Evolutionary conservation across 1,140 invertebrate genomes (phyloP).

Genomic region (Polyergus mexicanus): DNA sequence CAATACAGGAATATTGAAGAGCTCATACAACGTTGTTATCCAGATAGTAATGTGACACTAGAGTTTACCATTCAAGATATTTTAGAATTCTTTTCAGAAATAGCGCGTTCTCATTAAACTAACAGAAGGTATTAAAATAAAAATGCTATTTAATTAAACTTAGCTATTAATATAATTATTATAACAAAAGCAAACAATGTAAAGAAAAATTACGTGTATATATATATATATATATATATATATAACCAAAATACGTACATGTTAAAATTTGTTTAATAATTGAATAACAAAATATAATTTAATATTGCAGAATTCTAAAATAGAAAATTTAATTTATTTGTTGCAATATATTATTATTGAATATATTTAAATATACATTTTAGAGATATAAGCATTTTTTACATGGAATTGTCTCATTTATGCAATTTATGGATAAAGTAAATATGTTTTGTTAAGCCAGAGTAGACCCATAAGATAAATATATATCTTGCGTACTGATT

Average conservation of each 20-base stretch:
- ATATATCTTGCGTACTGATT: neutral
- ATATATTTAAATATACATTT: neutral
- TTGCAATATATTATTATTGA: neutral
- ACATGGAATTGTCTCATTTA: neutral
- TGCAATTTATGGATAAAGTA: neutral
- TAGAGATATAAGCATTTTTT: slow-evolving; percentile 5
- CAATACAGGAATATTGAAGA: slow-evolving; percentile 98
- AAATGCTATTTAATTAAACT: neutral
- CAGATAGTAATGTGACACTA: slow-evolving; percentile 96
- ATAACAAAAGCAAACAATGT: neutral
- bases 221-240: neutral
- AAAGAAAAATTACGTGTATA: neutral
- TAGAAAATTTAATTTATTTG: slow-evolving; percentile 16
- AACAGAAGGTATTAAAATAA: slow-evolving; percentile 19
- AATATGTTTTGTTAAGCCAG: neutral
- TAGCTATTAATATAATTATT: slow-evolving; percentile 15
- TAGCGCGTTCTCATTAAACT: slow-evolving; percentile 94
- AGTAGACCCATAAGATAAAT: neutral
- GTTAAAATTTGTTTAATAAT: neutral
- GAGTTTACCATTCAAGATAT: slow-evolving; percentile 99
- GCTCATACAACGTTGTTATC: slow-evolving; percentile 98
- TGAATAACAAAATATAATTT: slow-evolving; percentile 42
- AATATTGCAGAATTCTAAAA: slow-evolving; percentile 23
- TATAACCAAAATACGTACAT: neutral
- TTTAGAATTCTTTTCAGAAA: slow-evolving; percentile 98